A percentile compares a stretch with the other conserved stretches of the same genome.
These are phyloP conservation scores for Anniella stebbinsi DNA, from an alignment of 2,797 vertebrate genomes.

Conservation along the genomic window DNA sequence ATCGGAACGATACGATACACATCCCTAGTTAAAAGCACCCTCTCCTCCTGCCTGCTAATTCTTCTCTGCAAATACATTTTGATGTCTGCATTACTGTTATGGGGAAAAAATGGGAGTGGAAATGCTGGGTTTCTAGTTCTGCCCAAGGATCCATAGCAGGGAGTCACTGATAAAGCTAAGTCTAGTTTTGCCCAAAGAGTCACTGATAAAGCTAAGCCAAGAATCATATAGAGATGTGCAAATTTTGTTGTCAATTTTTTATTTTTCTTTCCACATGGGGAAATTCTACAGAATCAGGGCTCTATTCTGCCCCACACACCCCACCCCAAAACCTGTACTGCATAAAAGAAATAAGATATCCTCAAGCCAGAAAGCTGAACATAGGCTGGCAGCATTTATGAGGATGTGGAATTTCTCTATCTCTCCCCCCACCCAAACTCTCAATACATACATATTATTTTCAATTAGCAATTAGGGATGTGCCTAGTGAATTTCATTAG, in stretches of 20 bases:
- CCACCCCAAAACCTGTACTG: background rate
- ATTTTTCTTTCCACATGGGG: too few species aligned
- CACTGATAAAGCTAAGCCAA: too few species aligned
- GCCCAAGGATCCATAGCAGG: too few species aligned
- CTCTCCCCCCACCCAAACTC: background rate
- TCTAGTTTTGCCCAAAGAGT: too few species aligned
- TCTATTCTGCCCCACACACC: background rate
- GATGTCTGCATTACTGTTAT: background rate
- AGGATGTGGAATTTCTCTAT: background rate
- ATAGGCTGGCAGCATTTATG: background rate
- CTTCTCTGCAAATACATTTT: background rate
- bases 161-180: too few species aligned
- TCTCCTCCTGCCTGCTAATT: background rate
- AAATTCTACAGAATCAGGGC: background rate
- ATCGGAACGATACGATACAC: too few species aligned
- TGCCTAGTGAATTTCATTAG: background rate
- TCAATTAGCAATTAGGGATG: background rate
- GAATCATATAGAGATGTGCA: too few species aligned
- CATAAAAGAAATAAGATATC: background rate
- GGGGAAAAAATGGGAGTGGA: background rate
- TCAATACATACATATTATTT: background rate
- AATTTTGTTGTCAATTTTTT: background rate
- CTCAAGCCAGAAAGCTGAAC: background rate
- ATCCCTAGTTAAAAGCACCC: too few species aligned
- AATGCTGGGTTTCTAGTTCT: too few species aligned